These are phyloP conservation scores for Aplochiton taeniatus DNA, from an alignment of 2,797 vertebrate species.

Conservation along the genomic window DNA sequence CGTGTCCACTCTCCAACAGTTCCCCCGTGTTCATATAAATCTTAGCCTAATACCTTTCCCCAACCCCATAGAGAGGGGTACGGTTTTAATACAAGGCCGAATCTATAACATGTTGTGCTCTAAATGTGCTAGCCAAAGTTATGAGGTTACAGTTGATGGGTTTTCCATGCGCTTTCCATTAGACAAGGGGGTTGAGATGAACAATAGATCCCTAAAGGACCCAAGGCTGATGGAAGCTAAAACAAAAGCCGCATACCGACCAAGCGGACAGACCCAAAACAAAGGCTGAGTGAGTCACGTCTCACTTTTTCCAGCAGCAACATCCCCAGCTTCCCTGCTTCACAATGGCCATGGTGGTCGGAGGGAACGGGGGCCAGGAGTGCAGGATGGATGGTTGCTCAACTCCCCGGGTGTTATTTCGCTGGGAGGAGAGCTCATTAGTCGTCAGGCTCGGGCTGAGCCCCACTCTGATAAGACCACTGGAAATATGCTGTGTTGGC, in stretches of 20 bases:
- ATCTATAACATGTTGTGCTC: too few relatives aligned
- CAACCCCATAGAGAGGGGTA: background rate
- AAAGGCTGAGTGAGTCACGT: background rate
- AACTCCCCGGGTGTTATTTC: conserved; percentile 11
- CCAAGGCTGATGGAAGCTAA: background rate
- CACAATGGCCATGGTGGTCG: conserved; percentile 26
- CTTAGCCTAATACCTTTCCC: background rate
- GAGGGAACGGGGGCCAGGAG: conserved; percentile 13
- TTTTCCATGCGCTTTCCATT: too few relatives aligned
- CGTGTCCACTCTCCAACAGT: background rate
- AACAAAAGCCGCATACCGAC: background rate
- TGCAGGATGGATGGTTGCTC: conserved; percentile 1
- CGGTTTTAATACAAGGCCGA: too few relatives aligned
- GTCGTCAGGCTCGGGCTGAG: conserved; percentile 12
- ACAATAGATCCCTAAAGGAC: too few relatives aligned
- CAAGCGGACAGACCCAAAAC: background rate
- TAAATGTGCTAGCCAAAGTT: background rate
- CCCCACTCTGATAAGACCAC: conserved; percentile 20
- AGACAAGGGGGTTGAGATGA: too few relatives aligned
- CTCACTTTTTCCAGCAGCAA: conserved; percentile 22
- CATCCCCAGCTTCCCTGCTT: background rate
- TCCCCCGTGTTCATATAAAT: background rate
- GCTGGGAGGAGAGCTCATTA: conserved; percentile 8
- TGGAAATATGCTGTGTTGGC: too few relatives aligned
- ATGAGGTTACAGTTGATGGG: background rate